Evolutionary conservation across 2,888 invertebrate species (phyloP).

Genomic region (Cataglyphis albicans): DNA sequence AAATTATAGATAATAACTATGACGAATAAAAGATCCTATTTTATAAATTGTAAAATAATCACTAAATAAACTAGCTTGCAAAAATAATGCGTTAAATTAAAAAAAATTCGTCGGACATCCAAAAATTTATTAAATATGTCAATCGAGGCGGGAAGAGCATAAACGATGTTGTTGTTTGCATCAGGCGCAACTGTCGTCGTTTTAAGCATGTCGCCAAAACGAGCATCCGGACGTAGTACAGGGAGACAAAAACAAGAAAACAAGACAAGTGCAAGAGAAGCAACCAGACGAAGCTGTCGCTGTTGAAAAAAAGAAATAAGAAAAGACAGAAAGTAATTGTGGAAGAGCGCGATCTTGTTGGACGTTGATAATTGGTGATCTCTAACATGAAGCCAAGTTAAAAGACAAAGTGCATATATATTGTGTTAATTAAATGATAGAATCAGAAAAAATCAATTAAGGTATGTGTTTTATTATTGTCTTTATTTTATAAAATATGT

Average conservation of each 20-base stretch:
- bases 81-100: not conserved
- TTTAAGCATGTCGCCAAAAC: slow-evolving; percentile 33
- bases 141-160: slow-evolving; percentile 4
- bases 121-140: slow-evolving; percentile 7
- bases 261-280: slow-evolving; percentile 18
- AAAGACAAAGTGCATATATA: not conserved
- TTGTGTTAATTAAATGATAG: not conserved
- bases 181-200: slow-evolving; percentile 22
- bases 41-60: not conserved
- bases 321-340: not conserved
- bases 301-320: not conserved
- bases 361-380: slow-evolving; percentile 11
- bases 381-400: not conserved
- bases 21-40: not conserved
- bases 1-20: not conserved
- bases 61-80: not conserved
- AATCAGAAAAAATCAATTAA: not conserved
- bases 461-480: not conserved
- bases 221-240: slow-evolving; percentile 11
- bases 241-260: slow-evolving; percentile 19
- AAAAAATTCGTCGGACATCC: not conserved
- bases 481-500: slow-evolving; percentile 14
- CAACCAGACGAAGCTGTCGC: slow-evolving; percentile 19
- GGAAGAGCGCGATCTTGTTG: slow-evolving; percentile 30
- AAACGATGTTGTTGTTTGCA: slow-evolving; percentile 16